Percentiles rank a stretch among this genome's conserved stretches.
phyloP scores from a whole-genome alignment of 2,888 invertebrate species.

The Parascotia fuliginaria region DNA sequence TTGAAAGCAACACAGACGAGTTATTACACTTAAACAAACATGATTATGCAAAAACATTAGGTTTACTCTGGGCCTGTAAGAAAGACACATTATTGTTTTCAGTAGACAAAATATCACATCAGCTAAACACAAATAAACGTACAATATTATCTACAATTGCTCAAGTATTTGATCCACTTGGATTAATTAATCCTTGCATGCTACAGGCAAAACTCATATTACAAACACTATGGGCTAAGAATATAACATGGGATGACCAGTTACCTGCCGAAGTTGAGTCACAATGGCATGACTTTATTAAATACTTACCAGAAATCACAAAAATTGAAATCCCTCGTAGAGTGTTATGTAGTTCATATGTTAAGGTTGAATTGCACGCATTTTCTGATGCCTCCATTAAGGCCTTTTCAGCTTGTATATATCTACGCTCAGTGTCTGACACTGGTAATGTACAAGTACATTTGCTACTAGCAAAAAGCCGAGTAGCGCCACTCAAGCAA shows the following conservation, averaged over 20 bases:
- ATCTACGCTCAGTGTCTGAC: background rate
- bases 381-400: background rate
- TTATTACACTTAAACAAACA: conserved; percentile 1
- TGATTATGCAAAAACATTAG: conserved; percentile 10
- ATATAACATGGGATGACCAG: background rate
- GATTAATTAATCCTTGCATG: too few species aligned
- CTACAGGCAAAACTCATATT: background rate
- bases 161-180: too few species aligned
- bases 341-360: background rate
- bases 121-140: conserved; percentile 1
- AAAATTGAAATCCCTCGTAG: background rate
- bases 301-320: background rate
- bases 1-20: background rate
- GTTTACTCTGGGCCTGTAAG: conserved; percentile 7
- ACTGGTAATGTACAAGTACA: background rate
- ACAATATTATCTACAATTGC: too few species aligned
- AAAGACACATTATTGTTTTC: conserved; percentile 6
- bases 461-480: background rate
- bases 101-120: background rate
- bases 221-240: background rate
- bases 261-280: background rate
- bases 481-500: conserved; percentile 1
- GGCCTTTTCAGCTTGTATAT: background rate
- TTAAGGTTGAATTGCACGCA: background rate
- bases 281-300: background rate